Percentiles rank a stretch among this genome's conserved stretches.
Conservation (phyloP, 2,113 vertebrate genomes). For the Formicarius rufipectus region DNA sequence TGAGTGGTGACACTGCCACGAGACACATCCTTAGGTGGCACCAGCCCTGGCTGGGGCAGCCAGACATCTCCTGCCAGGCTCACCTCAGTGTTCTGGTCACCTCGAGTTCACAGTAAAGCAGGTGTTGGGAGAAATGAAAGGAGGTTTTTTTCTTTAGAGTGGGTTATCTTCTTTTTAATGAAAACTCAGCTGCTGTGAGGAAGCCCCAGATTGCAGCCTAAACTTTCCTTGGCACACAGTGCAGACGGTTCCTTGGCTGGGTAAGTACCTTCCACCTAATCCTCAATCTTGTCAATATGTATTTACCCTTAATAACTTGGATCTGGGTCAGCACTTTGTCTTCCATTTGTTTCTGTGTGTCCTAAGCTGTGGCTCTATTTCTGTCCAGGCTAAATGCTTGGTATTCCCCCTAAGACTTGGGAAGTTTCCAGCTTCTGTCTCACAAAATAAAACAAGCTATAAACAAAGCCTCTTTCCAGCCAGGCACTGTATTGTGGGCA, state of each 20-base stretch:
- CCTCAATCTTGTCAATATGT: constrained; percentile 26
- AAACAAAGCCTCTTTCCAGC: constrained; percentile 12
- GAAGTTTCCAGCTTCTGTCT: constrained; percentile 36
- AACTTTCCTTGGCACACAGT: rapidly evolving
- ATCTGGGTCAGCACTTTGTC: constrained; percentile 10
- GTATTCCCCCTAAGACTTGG: constrained; percentile 46
- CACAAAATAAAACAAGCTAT: background rate
- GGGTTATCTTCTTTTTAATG: background rate
- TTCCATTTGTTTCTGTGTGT: constrained; percentile 13
- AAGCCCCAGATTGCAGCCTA: background rate
- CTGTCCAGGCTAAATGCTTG: background rate
- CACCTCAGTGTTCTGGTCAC: rapidly evolving
- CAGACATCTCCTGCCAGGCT: background rate
- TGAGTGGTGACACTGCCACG: background rate
- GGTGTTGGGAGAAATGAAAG: background rate
- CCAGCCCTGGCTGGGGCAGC: background rate
- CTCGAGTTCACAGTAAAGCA: rapidly evolving
- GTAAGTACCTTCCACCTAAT: constrained; percentile 15
- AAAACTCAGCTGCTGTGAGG: background rate
- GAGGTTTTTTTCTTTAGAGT: background rate
- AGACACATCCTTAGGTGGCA: background rate
- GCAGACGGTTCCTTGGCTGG: background rate
- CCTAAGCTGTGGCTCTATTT: constrained; percentile 52
- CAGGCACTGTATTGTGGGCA: background rate
- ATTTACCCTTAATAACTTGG: constrained; percentile 23